Evolutionary conservation across 2,888 invertebrate genomes (phyloP), one percentile per base, ranked within the genome.

Genomic region (Onchidella celtica): DNA sequence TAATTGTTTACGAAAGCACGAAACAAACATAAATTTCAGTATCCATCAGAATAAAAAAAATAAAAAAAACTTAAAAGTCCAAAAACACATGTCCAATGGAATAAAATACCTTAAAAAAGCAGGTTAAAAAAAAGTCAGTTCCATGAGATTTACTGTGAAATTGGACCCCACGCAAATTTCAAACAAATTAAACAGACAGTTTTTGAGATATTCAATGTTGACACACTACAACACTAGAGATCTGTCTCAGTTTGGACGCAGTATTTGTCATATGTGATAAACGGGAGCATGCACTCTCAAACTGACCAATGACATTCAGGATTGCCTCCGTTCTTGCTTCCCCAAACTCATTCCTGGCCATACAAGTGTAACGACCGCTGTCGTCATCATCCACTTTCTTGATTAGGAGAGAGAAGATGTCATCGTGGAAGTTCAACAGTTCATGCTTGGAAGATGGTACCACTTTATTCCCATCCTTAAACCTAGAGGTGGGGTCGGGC

Each of bases 321-420:
- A 90, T 87, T 17, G 91, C 91, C 84, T 90, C 90, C 1, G 90
- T 89, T 85, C 88, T 89, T 47, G 91, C 90, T 83, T 92, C 92
- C 83, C 97, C 97, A 81, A 95, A 95, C 36, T 95, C 94, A 91
- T 97, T 97, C 82, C 96, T 96, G 29, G 98, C 98, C 85, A 97
- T 95, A 68, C 97, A 97, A 0, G 97, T 97, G 93, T 99, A 99
- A 65, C 97, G 95, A 55, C 94, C 94, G 70, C 92, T 92, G 85
- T 94, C 94, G 17, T 89, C 90, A 32, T 87, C 86, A 59, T 89
- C 89, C 9, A 92, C 91, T 66, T 91, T 88, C 78, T 93, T 91
- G 70, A 94, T 91, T 61, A 92, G 88, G 68, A 94, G 90, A 21
- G 91, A 92, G 83, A 93, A 91, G 86, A 87, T 93, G 91, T 92